Evolutionary conservation across 2,888 invertebrate species (phyloP), one percentile per base, ranked within the genome.

Genomic region (Microctonus hyperodae): DNA sequence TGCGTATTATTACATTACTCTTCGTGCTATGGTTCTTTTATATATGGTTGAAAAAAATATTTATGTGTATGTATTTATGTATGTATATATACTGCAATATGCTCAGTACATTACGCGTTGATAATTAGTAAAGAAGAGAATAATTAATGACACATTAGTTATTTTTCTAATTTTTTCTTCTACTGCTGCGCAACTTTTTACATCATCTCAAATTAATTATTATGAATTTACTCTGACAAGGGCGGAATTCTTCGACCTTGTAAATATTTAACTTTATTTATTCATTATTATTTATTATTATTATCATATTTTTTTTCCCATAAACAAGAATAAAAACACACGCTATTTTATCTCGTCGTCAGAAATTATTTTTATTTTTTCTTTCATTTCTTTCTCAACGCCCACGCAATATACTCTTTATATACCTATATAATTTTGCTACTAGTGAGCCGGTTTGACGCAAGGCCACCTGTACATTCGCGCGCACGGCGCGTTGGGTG

Each of bases 401-500:
- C 57, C 22, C 35, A 33, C 44, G 35, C 53, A 53, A 5, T 48
- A 64, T 55, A 65, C 31, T 55, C 57, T 59, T 20, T 22, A 35
- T 13, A 7, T 35, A n/a, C 35, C 25, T 16, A 37, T 35, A 35
- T 25, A n/a, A 11, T 35, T 10, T 53, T 20, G 56, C 56, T 35
- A 33, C 56, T 60, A 48, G 58, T 31, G 59, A 55, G 59, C 59
- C 59, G 48, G 48, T 60, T 60, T 60, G 66, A 50, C 31, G 20
- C 65, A 74, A 70, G 73, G 76, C 80, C 81, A 81, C 82, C 81
- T 81, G 82, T 74, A 74, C 76, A 74, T 78, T 75, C 75, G 75
- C 44, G 44, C 44, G 44, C 44, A 16, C 71, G 60, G 68, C 71
- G 64, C 77, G 63, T 73, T 78, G 81, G 82, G 81, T 82, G 81